Evolutionary conservation across 2,113 vertebrate genomes (phyloP).

Genomic region (chimpanzee (Pan troglodytes)): NHGRI_mPanTro3-v2.1_pri NC_072403.2:90035001-90035500

Average conservation of each 20-base stretch:
- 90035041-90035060: neutral
- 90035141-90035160: neutral
- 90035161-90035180: neutral
- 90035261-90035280: neutral
- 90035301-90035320: neutral
- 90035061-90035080: neutral
- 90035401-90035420: neutral
- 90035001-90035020: neutral
- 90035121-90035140: neutral
- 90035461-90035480: neutral
- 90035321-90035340: neutral
- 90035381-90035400: neutral
- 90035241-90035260: neutral
- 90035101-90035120: neutral
- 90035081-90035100: neutral
- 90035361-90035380: neutral
- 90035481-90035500: neutral
- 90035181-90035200: neutral
- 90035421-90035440: neutral
- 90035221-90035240: neutral
- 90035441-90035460: neutral
- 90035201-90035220: neutral
- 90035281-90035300: neutral
- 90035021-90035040: neutral
- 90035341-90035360: neutral